Conservation (phyloP, 2,797 vertebrate species). For the Falco biarmicus region DNA sequence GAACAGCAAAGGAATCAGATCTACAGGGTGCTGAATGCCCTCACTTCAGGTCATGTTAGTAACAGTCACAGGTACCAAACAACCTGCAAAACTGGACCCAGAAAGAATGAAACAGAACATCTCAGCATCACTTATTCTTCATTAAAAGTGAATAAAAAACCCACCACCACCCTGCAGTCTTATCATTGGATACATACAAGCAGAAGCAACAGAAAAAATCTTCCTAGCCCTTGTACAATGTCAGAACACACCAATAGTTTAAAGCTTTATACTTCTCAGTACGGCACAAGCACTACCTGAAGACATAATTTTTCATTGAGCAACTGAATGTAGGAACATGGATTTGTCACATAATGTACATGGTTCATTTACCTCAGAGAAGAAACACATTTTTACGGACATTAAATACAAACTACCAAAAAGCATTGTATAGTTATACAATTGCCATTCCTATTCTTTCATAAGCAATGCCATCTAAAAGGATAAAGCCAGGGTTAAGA, state of each 20-base stretch:
- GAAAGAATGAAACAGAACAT: not conserved
- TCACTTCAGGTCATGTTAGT: not conserved
- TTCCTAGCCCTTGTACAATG: not conserved
- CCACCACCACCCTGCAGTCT: not conserved
- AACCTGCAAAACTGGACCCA: not conserved
- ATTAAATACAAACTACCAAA: constrained; percentile 22
- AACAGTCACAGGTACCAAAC: not conserved
- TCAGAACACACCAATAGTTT: not conserved
- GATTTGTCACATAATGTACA: not conserved
- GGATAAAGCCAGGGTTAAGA: constrained; percentile 10
- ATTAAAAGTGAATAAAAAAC: not conserved
- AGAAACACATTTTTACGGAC: not conserved
- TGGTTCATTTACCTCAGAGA: not conserved
- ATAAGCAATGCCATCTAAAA: not conserved
- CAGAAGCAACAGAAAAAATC: not conserved
- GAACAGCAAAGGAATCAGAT: not conserved
- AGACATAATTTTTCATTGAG: not conserved
- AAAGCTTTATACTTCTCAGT: not conserved
- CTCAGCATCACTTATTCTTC: not conserved
- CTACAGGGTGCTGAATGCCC: not conserved
- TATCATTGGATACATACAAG: not conserved
- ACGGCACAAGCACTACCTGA: not conserved
- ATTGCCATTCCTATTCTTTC: not conserved
- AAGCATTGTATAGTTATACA: not conserved
- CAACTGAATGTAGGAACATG: not conserved